phyloP scores from a whole-genome alignment of 2,888 invertebrate genomes.

The Ennomos erosarius region DNA sequence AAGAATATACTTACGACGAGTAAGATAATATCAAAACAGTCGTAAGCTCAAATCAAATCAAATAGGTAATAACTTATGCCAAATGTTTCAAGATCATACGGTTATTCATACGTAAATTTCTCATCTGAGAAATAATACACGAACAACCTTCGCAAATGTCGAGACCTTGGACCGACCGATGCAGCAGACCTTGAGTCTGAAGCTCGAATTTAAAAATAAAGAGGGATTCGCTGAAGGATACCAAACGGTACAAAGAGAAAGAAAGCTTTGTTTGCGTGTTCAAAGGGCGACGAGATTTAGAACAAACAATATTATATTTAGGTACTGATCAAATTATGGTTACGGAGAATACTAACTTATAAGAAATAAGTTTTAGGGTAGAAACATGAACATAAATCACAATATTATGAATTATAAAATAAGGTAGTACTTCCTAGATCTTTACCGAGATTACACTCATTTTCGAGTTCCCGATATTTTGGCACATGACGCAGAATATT shows the following conservation, averaged over 20 bases:
- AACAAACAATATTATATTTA: conserved; percentile 12
- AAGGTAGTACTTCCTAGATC: no score
- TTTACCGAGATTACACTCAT: no score
- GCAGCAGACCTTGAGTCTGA: conserved; percentile 48
- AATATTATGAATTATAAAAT: no score
- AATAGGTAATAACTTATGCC: no score
- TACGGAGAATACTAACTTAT: conserved; percentile 15
- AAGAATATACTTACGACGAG: no score
- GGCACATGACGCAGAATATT: no score
- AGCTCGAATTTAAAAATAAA: conserved; percentile 40
- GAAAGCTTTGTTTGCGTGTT: conserved; percentile 17
- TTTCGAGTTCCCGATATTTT: no score
- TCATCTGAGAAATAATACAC: conserved; percentile 35
- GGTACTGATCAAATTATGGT: conserved; percentile 7
- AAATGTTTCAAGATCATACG: no score
- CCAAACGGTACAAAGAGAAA: conserved; percentile 22
- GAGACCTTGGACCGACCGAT: conserved; percentile 53
- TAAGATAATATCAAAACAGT: no score
- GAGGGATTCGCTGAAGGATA: conserved; percentile 24
- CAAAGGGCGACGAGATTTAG: conserved; percentile 16
- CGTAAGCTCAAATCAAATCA: no score
- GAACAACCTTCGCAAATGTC: conserved; percentile 50
- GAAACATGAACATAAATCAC: no score
- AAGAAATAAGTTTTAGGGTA: not conserved
- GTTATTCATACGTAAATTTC: not conserved